Base-by-base conservation (phyloP, 2,113 vertebrate species). In the Nerophis ophidion region DNA sequence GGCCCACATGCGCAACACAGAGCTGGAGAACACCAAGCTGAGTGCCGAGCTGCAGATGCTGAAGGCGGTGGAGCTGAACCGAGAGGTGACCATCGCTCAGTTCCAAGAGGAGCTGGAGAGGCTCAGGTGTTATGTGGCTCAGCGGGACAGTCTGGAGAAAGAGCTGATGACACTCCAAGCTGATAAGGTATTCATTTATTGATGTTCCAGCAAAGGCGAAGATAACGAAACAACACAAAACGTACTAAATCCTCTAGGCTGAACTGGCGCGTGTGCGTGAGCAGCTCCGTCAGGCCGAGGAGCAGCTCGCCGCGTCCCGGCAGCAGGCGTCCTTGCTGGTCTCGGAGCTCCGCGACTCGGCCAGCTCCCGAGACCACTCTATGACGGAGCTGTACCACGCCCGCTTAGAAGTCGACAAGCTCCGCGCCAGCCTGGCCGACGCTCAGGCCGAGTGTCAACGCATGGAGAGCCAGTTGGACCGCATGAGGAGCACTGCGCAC, bases 11-110 rank as follows among this genome's bases (percentile, higher is more conserved):
- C 95, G 97, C 81, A 98, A 95, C 83, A 95, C 93, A 11, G 96
- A 98, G 85, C 91, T 98, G 84, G 95, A 98, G 86, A 99, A 96
- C 87, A 95, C 91, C 36, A 97, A 95, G 82, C 91, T 98, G 74
- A 89, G 92, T 55, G 94, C 94, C 47, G 95, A 98, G 84, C 90
- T 98, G 63, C 93, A 98, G 88, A 94, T 89, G 88, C 83, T 98
- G 81, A 97, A 97, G 84, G 95, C 92, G 17, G 90, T 93, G 86
- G 93, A 96, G 91, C 90, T 92, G 77, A 95, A 92, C 80, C 92
- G 94, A 82, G 96, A 98, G 84, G 93, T 89, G 68, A 90, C 94
- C 85, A 93, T 98, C 44, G 84, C 89, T 7, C 93, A 94, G 87
- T 95, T 94, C 75, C 97, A 96, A 84, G 95, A 98, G 77, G 95